Percentiles rank a stretch among this genome's conserved stretches.
Conservation (phyloP, 2,888 invertebrate genomes). For the Archips crataeganus region DNA sequence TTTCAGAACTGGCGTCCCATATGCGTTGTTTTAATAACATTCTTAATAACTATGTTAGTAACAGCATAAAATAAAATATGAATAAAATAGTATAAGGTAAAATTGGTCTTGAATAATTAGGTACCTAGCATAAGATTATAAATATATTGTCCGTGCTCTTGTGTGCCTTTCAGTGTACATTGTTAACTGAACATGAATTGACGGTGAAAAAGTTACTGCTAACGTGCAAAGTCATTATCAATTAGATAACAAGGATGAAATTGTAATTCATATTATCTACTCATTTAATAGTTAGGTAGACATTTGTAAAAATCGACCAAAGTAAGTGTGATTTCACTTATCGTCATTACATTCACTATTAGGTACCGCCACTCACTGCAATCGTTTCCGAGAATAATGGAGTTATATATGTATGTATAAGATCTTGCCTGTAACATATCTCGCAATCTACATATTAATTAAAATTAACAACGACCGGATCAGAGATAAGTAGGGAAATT, state of each 20-base stretch:
- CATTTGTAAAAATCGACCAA: slow-evolving; percentile 22
- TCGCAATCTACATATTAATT: slow-evolving; percentile 18
- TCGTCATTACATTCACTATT: slow-evolving; percentile 26
- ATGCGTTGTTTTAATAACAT: too few relatives aligned
- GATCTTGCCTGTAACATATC: slow-evolving; percentile 15
- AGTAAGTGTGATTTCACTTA: slow-evolving; percentile 26
- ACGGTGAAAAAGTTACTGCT: background rate
- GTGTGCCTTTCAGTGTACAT: background rate
- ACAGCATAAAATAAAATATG: too few relatives aligned
- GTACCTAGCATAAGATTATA: background rate
- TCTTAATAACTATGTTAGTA: too few relatives aligned
- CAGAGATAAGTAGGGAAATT: slow-evolving; percentile 10
- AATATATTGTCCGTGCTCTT: background rate
- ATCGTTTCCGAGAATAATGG: slow-evolving; percentile 26
- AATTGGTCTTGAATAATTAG: background rate
- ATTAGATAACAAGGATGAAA: slow-evolving; percentile 16
- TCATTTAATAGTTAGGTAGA: slow-evolving; percentile 11
- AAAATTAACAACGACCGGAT: slow-evolving; percentile 10
- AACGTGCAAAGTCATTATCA: slow-evolving; percentile 3
- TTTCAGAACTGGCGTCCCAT: too few relatives aligned
- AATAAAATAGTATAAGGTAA: background rate
- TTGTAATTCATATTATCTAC: slow-evolving; percentile 6
- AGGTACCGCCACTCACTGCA: slow-evolving; percentile 26
- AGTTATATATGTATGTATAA: slow-evolving; percentile 17
- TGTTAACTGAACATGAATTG: background rate